phyloP scores from a whole-genome alignment of 2,113 vertebrate species.

The Peromyscus polionotus region DNA sequence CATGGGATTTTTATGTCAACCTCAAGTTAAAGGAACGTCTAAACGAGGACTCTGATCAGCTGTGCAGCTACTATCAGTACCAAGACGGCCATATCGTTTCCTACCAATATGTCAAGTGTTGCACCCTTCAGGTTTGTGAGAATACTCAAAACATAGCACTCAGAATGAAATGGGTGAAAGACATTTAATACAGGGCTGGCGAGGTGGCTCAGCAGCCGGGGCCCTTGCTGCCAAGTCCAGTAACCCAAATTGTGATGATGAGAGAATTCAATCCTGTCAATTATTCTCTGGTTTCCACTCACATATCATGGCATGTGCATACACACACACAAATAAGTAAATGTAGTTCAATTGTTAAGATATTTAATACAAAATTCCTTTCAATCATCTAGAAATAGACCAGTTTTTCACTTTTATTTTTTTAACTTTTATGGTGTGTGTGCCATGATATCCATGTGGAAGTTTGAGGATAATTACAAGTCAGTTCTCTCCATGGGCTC shows the following conservation, averaged over 20 bases:
- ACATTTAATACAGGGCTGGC: background rate
- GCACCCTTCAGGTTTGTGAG: slow-evolving; percentile 86
- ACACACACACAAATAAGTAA: background rate
- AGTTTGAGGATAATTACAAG: background rate
- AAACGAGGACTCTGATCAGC: slow-evolving; percentile 82
- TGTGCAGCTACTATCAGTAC: slow-evolving; percentile 87
- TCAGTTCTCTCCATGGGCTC: background rate
- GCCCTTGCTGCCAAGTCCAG: background rate
- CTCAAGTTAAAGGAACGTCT: slow-evolving; percentile 87
- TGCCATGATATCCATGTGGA: background rate
- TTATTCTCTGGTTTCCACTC: too few species aligned
- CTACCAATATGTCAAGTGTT: slow-evolving; percentile 83
- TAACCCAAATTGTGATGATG: too few species aligned
- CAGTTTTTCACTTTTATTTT: background rate
- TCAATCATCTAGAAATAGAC: slow-evolving; percentile 51
- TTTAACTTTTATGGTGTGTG: background rate
- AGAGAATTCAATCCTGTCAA: background rate
- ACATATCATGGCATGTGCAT: background rate
- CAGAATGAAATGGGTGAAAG: background rate
- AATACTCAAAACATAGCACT: background rate
- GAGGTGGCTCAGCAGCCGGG: too few species aligned
- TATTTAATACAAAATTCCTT: slow-evolving; percentile 42
- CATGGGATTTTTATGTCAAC: slow-evolving; percentile 93
- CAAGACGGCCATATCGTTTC: slow-evolving; percentile 88
- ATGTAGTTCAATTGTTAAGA: background rate